Conservation (phyloP, 2,888 invertebrate species). For the Coenonympha glycerion region DNA sequence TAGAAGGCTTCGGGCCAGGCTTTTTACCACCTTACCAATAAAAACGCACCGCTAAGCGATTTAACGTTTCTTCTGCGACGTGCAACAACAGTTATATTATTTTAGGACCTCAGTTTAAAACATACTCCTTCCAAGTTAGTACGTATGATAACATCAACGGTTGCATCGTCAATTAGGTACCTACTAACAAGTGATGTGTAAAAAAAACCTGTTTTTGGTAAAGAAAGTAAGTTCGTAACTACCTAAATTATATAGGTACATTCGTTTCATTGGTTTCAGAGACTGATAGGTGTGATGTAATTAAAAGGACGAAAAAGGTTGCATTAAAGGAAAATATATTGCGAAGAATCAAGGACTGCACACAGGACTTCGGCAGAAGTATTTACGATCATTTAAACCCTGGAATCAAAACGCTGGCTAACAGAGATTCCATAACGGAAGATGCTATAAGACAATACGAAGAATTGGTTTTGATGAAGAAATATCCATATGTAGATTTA, state of each 20-base stretch:
- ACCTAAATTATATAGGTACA: neutral
- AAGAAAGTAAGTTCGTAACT: no score
- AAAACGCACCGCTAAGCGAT: no score
- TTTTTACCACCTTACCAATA: no score
- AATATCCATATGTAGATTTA: conserved; percentile 62
- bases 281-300: conserved; percentile 30
- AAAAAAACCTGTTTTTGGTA: no score
- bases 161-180: no score
- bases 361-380: conserved; percentile 37
- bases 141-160: no score
- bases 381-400: conserved; percentile 33
- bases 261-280: conserved; percentile 27
- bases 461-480: conserved; percentile 64
- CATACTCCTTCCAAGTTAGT: no score
- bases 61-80: no score
- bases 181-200: no score
- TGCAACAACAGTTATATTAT: no score
- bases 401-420: conserved; percentile 25
- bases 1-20: no score
- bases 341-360: conserved; percentile 41
- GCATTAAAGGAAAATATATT: conserved; percentile 37
- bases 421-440: conserved; percentile 41
- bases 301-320: conserved; percentile 43
- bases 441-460: conserved; percentile 56
- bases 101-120: no score